A percentile compares a stretch with the other conserved stretches of the same genome.
Conservation (phyloP, 2,888 invertebrate species). For the Autographa gamma region DNA sequence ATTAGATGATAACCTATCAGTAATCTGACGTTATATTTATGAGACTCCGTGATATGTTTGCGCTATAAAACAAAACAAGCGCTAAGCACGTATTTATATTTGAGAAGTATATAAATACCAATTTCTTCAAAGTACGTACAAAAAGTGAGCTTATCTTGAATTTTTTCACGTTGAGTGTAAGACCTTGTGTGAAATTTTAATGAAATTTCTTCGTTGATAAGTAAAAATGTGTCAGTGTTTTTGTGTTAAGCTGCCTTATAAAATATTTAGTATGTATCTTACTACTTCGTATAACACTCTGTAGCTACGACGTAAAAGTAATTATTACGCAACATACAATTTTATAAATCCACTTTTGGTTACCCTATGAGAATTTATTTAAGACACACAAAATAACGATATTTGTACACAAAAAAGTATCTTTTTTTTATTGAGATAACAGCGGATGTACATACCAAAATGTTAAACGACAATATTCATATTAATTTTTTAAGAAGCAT, state of each 20-base stretch:
- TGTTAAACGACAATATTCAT: no score
- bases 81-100: constrained; percentile 26
- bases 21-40: neutral
- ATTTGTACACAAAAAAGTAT: no score
- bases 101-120: constrained; percentile 47
- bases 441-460: no score
- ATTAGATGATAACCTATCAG: neutral
- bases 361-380: no score
- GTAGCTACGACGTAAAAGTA: neutral
- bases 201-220: constrained; percentile 60
- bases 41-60: neutral
- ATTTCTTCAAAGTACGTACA: constrained; percentile 52
- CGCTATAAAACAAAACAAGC: constrained; percentile 12
- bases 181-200: constrained; percentile 55
- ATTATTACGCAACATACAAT: neutral
- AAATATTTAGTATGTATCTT: constrained; percentile 40
- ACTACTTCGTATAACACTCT: neutral
- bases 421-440: no score
- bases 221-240: constrained; percentile 54
- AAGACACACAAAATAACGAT: no score
- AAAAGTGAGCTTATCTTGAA: constrained; percentile 61
- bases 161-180: constrained; percentile 53
- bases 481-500: no score
- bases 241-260: constrained; percentile 37
- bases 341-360: neutral